A percentile compares a stretch with the other conserved stretches of the same genome.
These are phyloP conservation scores for Scaptodrosophila lebanonensis DNA, from an alignment of 1,140 invertebrate species.

Conservation along the genomic window DNA sequence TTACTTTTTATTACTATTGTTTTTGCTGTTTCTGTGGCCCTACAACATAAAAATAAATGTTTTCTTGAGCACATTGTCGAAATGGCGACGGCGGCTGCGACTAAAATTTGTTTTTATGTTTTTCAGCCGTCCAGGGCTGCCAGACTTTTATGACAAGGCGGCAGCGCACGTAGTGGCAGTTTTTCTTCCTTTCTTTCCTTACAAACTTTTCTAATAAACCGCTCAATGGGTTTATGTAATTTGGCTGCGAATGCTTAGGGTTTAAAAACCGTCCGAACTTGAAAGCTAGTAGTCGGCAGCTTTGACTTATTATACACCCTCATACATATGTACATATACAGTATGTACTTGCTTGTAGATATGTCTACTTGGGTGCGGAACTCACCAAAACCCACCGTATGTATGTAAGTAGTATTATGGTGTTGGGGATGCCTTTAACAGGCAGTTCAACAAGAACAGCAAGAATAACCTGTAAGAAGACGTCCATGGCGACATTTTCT, in stretches of 20 bases:
- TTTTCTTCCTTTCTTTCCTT: slow-evolving; percentile 27
- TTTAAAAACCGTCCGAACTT: slow-evolving; percentile 30
- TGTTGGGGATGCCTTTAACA: no score
- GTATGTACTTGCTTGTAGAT: no score
- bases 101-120: slow-evolving; percentile 35
- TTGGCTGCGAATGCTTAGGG: slow-evolving; percentile 54
- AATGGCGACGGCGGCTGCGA: slow-evolving; percentile 24
- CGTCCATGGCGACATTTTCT: background rate
- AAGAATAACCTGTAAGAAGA: no score
- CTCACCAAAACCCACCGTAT: no score
- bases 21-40: slow-evolving; percentile 3
- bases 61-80: slow-evolving; percentile 47
- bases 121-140: slow-evolving; percentile 30
- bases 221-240: slow-evolving; percentile 33
- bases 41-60: slow-evolving; percentile 54
- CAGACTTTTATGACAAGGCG: slow-evolving; percentile 49
- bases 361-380: no score
- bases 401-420: no score
- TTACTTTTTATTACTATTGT: slow-evolving; percentile 11
- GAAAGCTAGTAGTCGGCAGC: background rate
- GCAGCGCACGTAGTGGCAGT: slow-evolving; percentile 48
- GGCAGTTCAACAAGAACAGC: no score
- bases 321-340: no score
- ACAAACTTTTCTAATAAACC: slow-evolving; percentile 64
- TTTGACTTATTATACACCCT: no score